Percentiles rank a stretch among this genome's conserved stretches.
These are phyloP conservation scores for Sinonovacula constricta DNA, from an alignment of 1,140 invertebrate genomes.

Conservation along the genomic window DNA sequence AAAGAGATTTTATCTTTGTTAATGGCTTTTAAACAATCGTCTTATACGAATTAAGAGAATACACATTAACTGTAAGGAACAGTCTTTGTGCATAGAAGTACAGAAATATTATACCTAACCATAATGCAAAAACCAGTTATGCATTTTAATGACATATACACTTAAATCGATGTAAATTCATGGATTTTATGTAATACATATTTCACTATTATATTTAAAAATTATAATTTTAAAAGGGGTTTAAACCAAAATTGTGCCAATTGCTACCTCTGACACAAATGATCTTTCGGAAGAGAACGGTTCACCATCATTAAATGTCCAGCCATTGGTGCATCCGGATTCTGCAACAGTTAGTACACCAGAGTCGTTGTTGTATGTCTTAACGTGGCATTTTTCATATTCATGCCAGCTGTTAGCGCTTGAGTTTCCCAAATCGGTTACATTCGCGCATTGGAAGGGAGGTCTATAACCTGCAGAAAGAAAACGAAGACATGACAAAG, in stretches of 20 bases:
- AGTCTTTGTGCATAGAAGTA: too few species aligned
- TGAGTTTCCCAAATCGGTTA: neutral
- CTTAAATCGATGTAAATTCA: too few species aligned
- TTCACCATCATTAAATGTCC: conserved; percentile 24
- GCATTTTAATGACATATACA: too few species aligned
- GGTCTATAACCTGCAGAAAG: conserved; percentile 33
- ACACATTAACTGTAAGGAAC: too few species aligned
- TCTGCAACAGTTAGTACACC: conserved; percentile 2
- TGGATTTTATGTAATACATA: too few species aligned
- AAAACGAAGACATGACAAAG: neutral
- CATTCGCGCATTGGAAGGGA: conserved; percentile 7
- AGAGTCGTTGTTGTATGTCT: neutral
- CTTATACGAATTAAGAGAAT: neutral
- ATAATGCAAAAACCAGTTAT: too few species aligned
- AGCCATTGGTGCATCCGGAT: conserved; percentile 15
- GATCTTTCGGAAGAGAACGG: conserved; percentile 16
- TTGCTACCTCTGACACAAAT: conserved; percentile 32
- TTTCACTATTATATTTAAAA: too few species aligned
- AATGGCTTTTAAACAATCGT: neutral
- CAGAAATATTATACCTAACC: too few species aligned
- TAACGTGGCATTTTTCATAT: conserved; percentile 33
- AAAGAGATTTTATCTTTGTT: neutral
- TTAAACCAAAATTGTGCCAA: too few species aligned
- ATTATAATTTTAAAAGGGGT: too few species aligned
- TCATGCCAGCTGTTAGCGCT: neutral